A percentile compares a stretch with the other conserved stretches of the same genome.
Conservation (phyloP, 1,140 invertebrate species). For the Drosophila guanche region DNA sequence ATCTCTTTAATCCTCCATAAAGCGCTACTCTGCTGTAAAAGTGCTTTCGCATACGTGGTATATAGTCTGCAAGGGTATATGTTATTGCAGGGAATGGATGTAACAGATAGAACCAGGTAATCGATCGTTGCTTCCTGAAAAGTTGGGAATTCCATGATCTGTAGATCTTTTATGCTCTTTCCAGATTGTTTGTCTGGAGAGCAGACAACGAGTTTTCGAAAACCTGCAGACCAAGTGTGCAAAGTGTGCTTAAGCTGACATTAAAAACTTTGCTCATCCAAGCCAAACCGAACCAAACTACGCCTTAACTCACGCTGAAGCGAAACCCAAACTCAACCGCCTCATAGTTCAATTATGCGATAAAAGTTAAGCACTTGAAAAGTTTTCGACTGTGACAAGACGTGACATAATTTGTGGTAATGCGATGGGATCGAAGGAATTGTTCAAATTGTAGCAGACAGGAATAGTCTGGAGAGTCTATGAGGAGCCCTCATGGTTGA, state of each 20-base stretch:
- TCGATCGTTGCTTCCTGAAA: too few species aligned
- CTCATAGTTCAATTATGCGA: constrained; percentile 56
- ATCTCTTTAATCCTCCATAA: constrained; percentile 23
- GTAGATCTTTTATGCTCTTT: too few species aligned
- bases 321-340: constrained; percentile 46
- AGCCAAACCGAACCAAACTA: constrained; percentile 16
- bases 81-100: too few species aligned
- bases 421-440: constrained; percentile 45
- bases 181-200: constrained; percentile 18
- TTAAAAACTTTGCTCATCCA: constrained; percentile 56
- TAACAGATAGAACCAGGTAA: too few species aligned
- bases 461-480: not conserved
- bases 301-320: constrained; percentile 21
- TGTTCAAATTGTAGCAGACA: constrained; percentile 36
- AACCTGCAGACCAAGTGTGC: constrained; percentile 10
- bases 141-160: too few species aligned
- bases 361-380: constrained; percentile 70
- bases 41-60: constrained; percentile 35
- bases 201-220: not conserved
- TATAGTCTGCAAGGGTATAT: too few species aligned
- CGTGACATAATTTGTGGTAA: constrained; percentile 79
- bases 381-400: constrained; percentile 58
- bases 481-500: not conserved
- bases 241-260: constrained; percentile 64
- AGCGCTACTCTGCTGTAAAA: constrained; percentile 37